A percentile compares a stretch with the other conserved stretches of the same genome.
phyloP scores from a whole-genome alignment of 1,140 invertebrate species.

The Drosophila kikkawai region DNA sequence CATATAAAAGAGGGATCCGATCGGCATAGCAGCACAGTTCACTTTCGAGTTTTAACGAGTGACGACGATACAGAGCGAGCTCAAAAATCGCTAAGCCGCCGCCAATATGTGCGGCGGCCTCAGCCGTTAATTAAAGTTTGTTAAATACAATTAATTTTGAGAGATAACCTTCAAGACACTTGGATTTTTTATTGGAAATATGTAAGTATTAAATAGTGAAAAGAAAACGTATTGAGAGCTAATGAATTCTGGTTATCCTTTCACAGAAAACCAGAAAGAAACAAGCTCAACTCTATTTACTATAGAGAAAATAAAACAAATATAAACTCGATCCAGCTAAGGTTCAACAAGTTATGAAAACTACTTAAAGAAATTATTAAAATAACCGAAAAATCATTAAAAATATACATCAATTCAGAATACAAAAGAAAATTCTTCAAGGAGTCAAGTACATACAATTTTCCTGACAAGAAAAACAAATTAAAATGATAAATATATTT shows the following conservation, averaged over 20 bases:
- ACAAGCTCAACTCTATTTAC: background rate
- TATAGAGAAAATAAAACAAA: background rate
- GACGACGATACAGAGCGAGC: constrained; percentile 29
- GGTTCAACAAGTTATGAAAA: constrained; percentile 1
- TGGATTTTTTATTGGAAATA: background rate
- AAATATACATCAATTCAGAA: background rate
- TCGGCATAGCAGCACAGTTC: constrained; percentile 61
- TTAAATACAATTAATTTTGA: constrained; percentile 17
- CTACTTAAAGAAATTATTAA: too few relatives aligned
- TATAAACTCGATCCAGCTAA: background rate
- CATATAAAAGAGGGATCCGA: constrained; percentile 64
- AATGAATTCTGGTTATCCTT: background rate
- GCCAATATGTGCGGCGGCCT: constrained; percentile 54
- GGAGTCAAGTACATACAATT: background rate
- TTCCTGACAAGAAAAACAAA: too few relatives aligned
- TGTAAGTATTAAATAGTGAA: constrained; percentile 20
- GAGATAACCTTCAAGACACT: background rate
- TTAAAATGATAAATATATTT: too few relatives aligned
- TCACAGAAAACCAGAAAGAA: constrained; percentile 3
- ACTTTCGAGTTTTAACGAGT: constrained; percentile 38
- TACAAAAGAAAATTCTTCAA: background rate
- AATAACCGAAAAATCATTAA: background rate
- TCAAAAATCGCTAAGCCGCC: constrained; percentile 49
- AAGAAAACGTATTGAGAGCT: too few relatives aligned
- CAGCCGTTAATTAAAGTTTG: constrained; percentile 24